A percentile compares a stretch with the other conserved stretches of the same genome.
These are phyloP conservation scores for Ochropleura leucogaster DNA, from an alignment of 2,888 invertebrate genomes.

Conservation along the genomic window DNA sequence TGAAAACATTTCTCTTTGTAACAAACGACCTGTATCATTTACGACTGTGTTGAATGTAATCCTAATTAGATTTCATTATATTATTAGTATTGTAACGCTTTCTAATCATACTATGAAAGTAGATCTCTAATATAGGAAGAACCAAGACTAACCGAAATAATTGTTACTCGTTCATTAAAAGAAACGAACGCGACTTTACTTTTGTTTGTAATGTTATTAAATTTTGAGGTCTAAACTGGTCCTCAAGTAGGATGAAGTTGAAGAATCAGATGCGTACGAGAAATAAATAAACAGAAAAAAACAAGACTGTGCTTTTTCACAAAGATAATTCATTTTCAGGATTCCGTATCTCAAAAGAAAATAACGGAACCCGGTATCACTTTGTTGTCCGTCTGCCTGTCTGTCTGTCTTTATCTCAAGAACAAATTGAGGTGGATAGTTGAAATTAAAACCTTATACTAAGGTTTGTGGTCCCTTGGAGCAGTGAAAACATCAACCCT, in stretches of 20 bases:
- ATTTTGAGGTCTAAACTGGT: neutral
- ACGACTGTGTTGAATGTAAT: slow-evolving; percentile 28
- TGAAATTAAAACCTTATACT: too few species aligned
- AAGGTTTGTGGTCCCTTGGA: too few species aligned
- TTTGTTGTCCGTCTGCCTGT: too few species aligned
- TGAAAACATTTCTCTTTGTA: neutral
- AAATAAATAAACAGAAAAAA: neutral
- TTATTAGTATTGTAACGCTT: slow-evolving; percentile 46
- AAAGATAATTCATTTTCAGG: too few species aligned
- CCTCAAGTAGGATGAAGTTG: neutral
- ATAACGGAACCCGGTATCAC: too few species aligned
- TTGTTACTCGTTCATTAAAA: neutral
- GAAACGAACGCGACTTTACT: too few species aligned
- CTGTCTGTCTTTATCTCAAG: too few species aligned
- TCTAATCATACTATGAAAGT: slow-evolving; percentile 45
- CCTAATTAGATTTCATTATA: slow-evolving; percentile 36
- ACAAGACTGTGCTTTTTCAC: neutral
- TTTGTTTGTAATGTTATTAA: neutral
- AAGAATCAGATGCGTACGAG: neutral
- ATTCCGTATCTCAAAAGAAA: too few species aligned
- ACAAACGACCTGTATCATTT: slow-evolving; percentile 12
- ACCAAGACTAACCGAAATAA: neutral
- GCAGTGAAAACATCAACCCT: too few species aligned
- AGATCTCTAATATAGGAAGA: slow-evolving; percentile 11
- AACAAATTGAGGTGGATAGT: too few species aligned